These are phyloP conservation scores for Sarotherodon lohbergeri DNA, from an alignment of 2,113 vertebrate genomes.

Conservation along the genomic window DNA sequence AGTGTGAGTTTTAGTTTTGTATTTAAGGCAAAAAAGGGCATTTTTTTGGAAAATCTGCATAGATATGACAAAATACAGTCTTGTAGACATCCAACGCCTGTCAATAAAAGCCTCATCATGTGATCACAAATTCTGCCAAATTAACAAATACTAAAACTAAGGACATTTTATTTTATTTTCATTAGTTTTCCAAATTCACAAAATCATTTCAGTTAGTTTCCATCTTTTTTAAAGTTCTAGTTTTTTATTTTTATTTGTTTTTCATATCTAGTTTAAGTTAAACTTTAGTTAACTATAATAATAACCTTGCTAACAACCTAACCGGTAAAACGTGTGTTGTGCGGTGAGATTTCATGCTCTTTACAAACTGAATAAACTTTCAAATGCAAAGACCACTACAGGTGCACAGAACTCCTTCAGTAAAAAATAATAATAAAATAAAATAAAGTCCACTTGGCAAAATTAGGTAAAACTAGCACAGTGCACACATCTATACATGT, in stretches of 20 bases:
- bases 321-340: neutral
- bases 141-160: too few relatives aligned
- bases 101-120: too few relatives aligned
- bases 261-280: neutral
- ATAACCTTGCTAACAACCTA: neutral
- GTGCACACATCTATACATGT: neutral
- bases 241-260: neutral
- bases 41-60: too few relatives aligned
- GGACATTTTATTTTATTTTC: too few relatives aligned
- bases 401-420: neutral
- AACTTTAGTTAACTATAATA: neutral
- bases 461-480: neutral
- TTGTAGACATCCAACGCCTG: too few relatives aligned
- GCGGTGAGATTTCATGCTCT: accelerated
- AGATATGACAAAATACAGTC: too few relatives aligned
- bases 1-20: too few relatives aligned
- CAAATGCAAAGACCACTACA: neutral
- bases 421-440: neutral
- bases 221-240: neutral
- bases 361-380: neutral
- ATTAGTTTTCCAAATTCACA: too few relatives aligned
- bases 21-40: too few relatives aligned
- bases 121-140: too few relatives aligned
- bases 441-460: neutral
- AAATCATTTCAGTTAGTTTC: neutral